A percentile compares a stretch with the other conserved stretches of the same genome.
Evolutionary conservation across 2,797 vertebrate genomes (phyloP).

Genomic region (Eospalax fontanierii): DNA sequence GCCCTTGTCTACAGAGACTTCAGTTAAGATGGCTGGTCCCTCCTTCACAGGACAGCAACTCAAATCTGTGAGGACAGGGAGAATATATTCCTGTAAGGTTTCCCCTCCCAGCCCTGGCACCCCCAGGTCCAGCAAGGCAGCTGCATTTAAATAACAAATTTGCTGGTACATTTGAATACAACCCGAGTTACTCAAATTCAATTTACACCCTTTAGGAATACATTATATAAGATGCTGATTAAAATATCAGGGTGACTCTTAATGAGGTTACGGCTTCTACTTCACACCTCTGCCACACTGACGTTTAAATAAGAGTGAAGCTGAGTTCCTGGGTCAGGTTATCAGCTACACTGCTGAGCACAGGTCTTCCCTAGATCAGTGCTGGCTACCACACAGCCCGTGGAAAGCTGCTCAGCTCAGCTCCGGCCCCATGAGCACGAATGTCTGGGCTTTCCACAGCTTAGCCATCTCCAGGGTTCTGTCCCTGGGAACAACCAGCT

Average conservation of each 20-base stretch:
- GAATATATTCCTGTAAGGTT: not conserved
- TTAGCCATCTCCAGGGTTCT: not conserved
- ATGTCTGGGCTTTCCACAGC: not conserved
- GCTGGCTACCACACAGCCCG: accelerated
- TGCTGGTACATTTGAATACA: not conserved
- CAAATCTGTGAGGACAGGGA: not conserved
- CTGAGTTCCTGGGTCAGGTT: not conserved
- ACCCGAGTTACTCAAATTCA: not conserved
- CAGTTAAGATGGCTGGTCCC: not conserved
- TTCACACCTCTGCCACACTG: not conserved
- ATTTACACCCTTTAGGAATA: not conserved
- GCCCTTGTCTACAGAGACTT: too few relatives aligned
- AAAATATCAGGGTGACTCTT: conserved; percentile 1
- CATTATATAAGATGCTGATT: not conserved
- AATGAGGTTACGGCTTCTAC: not conserved
- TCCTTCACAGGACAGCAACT: not conserved
- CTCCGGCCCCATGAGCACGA: not conserved
- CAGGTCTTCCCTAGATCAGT: too few relatives aligned
- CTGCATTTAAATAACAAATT: conserved; percentile 11
- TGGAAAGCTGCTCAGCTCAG: not conserved
- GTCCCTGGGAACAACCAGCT: too few relatives aligned
- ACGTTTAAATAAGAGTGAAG: not conserved
- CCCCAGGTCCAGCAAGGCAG: not conserved
- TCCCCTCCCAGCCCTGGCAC: not conserved
- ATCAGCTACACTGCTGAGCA: too few relatives aligned